phyloP scores from a whole-genome alignment of 2,113 vertebrate genomes.

The Nettapus auritus region DNA sequence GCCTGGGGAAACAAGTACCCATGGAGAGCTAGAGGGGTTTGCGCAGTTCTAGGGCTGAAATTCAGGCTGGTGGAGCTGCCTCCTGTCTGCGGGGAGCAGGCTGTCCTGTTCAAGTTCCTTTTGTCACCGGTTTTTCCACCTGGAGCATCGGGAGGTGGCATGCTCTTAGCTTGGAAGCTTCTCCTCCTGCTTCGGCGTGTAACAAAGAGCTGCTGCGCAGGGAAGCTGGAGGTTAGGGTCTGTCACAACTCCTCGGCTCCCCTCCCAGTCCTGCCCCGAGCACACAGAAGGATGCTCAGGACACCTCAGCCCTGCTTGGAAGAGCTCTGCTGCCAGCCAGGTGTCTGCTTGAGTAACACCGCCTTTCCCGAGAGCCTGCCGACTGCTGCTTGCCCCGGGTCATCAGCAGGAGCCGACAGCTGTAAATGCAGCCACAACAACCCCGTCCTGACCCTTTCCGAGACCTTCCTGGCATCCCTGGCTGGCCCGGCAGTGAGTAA shows the following conservation, averaged over 20 bases:
- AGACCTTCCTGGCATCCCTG: not conserved
- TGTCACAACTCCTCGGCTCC: not conserved
- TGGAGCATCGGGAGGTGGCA: not conserved
- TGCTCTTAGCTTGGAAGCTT: not conserved
- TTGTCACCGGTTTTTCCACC: not conserved
- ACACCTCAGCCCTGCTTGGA: not conserved
- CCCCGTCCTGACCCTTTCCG: not conserved
- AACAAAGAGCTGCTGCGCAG: not conserved
- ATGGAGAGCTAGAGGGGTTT: fast-evolving
- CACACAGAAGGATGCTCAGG: not conserved
- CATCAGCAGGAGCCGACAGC: not conserved
- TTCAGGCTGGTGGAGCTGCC: not conserved
- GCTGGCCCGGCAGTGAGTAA: not conserved
- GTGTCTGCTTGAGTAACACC: not conserved
- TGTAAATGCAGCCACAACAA: not conserved
- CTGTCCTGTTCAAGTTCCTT: not conserved
- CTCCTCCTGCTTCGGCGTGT: not conserved
- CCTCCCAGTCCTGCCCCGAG: not conserved
- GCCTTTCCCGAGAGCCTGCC: not conserved
- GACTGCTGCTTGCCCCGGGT: not conserved
- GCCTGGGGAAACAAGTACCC: not conserved
- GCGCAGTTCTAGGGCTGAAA: not conserved
- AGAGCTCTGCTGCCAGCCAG: not conserved
- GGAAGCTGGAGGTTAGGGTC: not conserved
- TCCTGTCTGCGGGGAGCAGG: not conserved